Conservation (phyloP, 2,113 vertebrate species). For the Mesembrinibis cayennensis region DNA sequence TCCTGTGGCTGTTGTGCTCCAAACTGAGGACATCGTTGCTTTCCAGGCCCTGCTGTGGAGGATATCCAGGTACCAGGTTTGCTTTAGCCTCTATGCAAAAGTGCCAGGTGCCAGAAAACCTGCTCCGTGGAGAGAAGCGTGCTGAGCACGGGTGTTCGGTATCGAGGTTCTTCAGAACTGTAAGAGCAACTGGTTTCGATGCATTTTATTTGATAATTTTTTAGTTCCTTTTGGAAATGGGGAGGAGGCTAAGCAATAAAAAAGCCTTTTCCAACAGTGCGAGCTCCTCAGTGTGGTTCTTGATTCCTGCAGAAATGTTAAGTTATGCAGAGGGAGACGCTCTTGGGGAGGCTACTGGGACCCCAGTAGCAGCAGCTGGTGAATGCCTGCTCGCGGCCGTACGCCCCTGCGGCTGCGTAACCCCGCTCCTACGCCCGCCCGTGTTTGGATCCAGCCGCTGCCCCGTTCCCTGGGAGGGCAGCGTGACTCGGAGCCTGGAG, state of each 20-base stretch:
- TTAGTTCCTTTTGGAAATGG: background rate
- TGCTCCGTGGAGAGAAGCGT: background rate
- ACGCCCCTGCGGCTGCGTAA: background rate
- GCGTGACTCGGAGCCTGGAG: background rate
- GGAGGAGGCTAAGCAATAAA: conserved; percentile 52
- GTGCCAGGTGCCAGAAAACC: background rate
- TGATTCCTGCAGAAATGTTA: background rate
- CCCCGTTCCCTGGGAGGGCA: background rate
- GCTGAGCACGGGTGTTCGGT: background rate
- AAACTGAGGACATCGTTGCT: background rate
- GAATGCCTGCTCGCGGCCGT: background rate
- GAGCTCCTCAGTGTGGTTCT: background rate
- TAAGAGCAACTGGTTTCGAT: background rate
- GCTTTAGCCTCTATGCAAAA: background rate
- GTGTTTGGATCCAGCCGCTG: background rate
- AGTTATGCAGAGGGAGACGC: background rate
- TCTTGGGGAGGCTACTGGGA: background rate
- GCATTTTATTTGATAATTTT: background rate
- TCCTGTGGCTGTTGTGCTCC: background rate
- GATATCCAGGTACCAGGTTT: background rate
- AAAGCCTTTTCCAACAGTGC: background rate
- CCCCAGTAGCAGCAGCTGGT: background rate
- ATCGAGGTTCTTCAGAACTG: background rate
- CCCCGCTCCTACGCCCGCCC: accelerated
- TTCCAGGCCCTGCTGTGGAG: background rate